These are phyloP conservation scores for Tenthredo scrophulariae DNA, from an alignment of 2,888 invertebrate genomes.

Conservation along the genomic window DNA sequence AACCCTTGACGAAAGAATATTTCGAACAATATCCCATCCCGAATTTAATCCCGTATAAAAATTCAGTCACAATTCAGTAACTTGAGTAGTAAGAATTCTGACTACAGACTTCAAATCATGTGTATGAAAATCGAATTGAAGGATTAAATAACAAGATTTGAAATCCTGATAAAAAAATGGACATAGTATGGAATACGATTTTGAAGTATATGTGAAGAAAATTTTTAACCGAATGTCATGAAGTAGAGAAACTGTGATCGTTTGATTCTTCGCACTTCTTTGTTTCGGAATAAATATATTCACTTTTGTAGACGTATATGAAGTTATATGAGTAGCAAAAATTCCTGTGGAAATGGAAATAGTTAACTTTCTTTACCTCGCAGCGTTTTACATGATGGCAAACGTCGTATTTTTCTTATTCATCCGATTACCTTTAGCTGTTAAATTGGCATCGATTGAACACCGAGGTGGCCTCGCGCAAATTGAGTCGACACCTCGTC, in stretches of 20 bases:
- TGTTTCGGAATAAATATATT: background rate
- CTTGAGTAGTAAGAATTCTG: no score
- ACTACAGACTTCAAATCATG: no score
- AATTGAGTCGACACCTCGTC: constrained; percentile 33
- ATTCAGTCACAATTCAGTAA: no score
- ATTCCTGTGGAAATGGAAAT: constrained; percentile 42
- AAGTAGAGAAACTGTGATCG: constrained; percentile 25
- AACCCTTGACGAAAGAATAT: background rate
- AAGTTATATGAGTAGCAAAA: background rate
- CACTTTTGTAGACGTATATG: background rate
- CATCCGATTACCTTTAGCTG: constrained; percentile 44
- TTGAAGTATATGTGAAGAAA: background rate
- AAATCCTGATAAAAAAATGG: background rate
- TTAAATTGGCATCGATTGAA: constrained; percentile 44
- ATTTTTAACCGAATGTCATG: background rate
- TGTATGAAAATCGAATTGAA: no score
- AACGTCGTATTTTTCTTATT: constrained; percentile 41
- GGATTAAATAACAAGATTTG: background rate
- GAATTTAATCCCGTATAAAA: background rate
- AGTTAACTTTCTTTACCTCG: constrained; percentile 45
- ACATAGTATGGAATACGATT: background rate
- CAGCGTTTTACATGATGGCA: constrained; percentile 49
- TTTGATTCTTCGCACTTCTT: background rate
- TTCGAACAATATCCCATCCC: background rate
- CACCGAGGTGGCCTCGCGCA: background rate